Base-by-base conservation (phyloP, 2,888 invertebrate genomes). In the Eledona agricola region DNA sequence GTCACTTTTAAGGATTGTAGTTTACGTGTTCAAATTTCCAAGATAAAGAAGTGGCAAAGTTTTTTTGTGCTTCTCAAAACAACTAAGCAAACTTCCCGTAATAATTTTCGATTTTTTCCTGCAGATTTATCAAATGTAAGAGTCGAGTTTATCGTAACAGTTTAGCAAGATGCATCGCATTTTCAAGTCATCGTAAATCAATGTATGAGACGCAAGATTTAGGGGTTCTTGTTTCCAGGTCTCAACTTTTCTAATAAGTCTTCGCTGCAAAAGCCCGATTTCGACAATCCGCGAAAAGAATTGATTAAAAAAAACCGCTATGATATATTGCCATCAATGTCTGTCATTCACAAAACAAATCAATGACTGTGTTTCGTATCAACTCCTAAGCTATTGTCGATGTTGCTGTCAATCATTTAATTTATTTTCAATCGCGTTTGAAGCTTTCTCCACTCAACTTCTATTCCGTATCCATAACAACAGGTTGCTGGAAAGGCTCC, bases 351-450 rank as follows among this genome's bases (percentile, higher is more conserved):
- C n/a, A 49, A 49, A 58, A 53, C 51, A 53, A 55, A 57, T 60
- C 57, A 58, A 62, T 59, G 55, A 59, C 54, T 58, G 26, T 54
- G 56, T 51, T 50, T 38, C 42, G 35, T 52, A 55, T 60, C 60
- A 60, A 57, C 57, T 52, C 40, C 53, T 38, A 59, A 57, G 46
- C 35, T 53, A 50, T 51, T 53, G 52, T 42, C 49, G 51, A 23
- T 53, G 52, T 58, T 53, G 37, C 54, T 51, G 61, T 59, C 61
- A 58, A 57, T 59, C 59, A 55, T 53, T 57, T 58, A 51, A 58
- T 54, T 51, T 59, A 52, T 51, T 49, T 51, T 16, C 31, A 40
- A 38, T 55, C 38, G 45, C n/a, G n/a, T n/a, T n/a, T n/a, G n/a
- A n/a, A n/a, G n/a, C n/a, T n/a, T n/a, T n/a, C n/a, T n/a, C n/a